Conservation (phyloP, 2,888 invertebrate species). For the Spodoptera littoralis region DNA sequence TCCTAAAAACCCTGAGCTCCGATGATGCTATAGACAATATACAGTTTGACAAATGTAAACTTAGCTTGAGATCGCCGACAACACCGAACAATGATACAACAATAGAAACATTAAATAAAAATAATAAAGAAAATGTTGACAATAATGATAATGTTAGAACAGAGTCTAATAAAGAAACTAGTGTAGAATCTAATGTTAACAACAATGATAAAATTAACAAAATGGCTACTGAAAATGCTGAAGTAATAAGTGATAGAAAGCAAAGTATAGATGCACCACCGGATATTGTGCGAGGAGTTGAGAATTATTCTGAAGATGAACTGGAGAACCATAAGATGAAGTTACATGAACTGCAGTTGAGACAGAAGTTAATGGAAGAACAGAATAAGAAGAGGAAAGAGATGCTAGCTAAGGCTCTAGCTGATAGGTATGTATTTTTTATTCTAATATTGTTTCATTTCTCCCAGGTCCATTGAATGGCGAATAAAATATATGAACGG, state of each 20-base stretch:
- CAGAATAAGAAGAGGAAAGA: slow-evolving; percentile 93
- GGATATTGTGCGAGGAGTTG: slow-evolving; percentile 75
- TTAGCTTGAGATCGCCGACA: slow-evolving; percentile 73
- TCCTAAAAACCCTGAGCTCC: slow-evolving; percentile 66
- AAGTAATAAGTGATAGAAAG: slow-evolving; percentile 41
- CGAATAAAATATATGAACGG: too few relatives aligned
- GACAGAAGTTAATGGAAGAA: slow-evolving; percentile 93
- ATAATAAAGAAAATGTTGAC: slow-evolving; percentile 55
- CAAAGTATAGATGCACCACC: slow-evolving; percentile 63
- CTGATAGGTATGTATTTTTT: slow-evolving; percentile 89
- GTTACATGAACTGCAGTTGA: slow-evolving; percentile 91
- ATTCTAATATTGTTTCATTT: neutral
- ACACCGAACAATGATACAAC: slow-evolving; percentile 43
- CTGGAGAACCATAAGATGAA: slow-evolving; percentile 84
- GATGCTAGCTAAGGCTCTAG: slow-evolving; percentile 92
- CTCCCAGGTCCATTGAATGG: too few relatives aligned
- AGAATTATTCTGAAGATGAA: slow-evolving; percentile 79
- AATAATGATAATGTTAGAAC: slow-evolving; percentile 31
- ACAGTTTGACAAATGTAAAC: slow-evolving; percentile 80
- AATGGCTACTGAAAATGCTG: slow-evolving; percentile 41
- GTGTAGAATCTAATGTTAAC: slow-evolving; percentile 11
- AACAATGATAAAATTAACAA: slow-evolving; percentile 1
- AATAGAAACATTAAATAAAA: slow-evolving; percentile 42
- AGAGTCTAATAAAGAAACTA: slow-evolving; percentile 18
- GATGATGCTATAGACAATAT: slow-evolving; percentile 76